These are phyloP conservation scores for Drosophila lini DNA, from an alignment of 1,140 invertebrate species.

Conservation along the genomic window DNA sequence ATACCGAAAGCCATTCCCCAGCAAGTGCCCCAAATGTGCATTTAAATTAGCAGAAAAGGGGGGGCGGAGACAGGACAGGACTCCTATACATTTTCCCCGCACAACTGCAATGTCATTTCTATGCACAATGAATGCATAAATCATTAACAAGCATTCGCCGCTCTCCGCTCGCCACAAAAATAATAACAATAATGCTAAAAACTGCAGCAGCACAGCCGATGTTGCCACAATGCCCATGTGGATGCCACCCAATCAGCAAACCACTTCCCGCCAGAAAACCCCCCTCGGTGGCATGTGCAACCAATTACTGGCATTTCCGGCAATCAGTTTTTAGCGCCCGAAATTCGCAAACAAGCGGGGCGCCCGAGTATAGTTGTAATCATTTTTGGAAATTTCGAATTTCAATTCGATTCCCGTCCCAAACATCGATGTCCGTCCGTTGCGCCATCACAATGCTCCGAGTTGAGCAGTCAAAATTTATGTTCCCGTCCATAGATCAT, in stretches of 20 bases:
- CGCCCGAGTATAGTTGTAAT: conserved; percentile 67
- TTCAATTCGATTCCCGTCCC: conserved; percentile 73
- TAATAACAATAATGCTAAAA: conserved; percentile 82
- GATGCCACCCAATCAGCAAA: conserved; percentile 36
- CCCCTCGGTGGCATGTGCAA: conserved; percentile 50
- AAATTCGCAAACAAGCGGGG: conserved; percentile 18
- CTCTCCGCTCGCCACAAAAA: conserved; percentile 57
- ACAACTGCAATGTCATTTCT: conserved; percentile 69
- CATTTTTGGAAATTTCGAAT: conserved; percentile 62
- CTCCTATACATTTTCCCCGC: conserved; percentile 16
- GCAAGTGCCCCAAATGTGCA: conserved; percentile 74
- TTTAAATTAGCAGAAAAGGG: conserved; percentile 69
- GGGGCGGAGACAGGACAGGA: neutral
- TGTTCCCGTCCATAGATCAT: conserved; percentile 71
- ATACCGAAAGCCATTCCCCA: neutral
- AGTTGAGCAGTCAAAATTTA: conserved; percentile 74
- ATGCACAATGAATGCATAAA: conserved; percentile 79
- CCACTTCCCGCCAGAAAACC: conserved; percentile 23
- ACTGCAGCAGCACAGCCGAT: conserved; percentile 64
- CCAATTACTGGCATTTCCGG: conserved; percentile 76
- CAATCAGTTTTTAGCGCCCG: conserved; percentile 75
- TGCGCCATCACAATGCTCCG: conserved; percentile 12
- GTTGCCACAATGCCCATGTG: conserved; percentile 72
- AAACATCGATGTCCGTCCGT: conserved; percentile 41
- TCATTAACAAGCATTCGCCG: conserved; percentile 69